phyloP scores from a whole-genome alignment of 2,797 vertebrate species.

The Diceros bicornis region DNA sequence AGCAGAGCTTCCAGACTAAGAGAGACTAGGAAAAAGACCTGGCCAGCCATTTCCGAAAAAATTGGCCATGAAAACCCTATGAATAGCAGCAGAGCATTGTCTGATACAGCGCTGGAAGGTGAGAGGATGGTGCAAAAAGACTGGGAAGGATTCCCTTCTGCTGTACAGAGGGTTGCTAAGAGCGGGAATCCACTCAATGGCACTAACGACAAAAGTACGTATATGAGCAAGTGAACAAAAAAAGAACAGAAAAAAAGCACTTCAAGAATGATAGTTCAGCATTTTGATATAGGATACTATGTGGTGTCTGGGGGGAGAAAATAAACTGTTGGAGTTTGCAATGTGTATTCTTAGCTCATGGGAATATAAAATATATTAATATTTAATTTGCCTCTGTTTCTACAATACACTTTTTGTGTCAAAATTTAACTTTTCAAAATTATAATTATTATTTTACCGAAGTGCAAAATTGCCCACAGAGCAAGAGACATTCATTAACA shows the following conservation, averaged over 20 bases:
- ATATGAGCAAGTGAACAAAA: neutral
- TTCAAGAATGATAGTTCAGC: neutral
- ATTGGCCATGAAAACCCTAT: too few relatives aligned
- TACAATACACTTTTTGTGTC: neutral
- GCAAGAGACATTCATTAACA: constrained; percentile 1
- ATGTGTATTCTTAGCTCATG: neutral
- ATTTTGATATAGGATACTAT: neutral
- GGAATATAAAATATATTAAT: constrained; percentile 35
- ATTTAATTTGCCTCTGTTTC: neutral
- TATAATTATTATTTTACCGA: constrained; percentile 7
- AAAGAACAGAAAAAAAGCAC: neutral
- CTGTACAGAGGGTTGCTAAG: too few relatives aligned
- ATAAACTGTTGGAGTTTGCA: neutral
- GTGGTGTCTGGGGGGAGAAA: neutral
- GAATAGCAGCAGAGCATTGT: too few relatives aligned
- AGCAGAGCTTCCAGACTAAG: too few relatives aligned
- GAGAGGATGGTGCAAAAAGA: too few relatives aligned
- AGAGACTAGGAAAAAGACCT: too few relatives aligned
- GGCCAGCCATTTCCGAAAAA: too few relatives aligned
- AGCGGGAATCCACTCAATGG: too few relatives aligned
- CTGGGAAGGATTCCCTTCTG: too few relatives aligned
- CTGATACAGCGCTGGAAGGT: too few relatives aligned
- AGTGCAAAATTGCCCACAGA: neutral
- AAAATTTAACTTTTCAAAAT: neutral
- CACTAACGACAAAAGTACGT: neutral